Evolutionary conservation across 2,797 vertebrate species (phyloP).

Genomic region (Melanotaenia pygmaea): DNA sequence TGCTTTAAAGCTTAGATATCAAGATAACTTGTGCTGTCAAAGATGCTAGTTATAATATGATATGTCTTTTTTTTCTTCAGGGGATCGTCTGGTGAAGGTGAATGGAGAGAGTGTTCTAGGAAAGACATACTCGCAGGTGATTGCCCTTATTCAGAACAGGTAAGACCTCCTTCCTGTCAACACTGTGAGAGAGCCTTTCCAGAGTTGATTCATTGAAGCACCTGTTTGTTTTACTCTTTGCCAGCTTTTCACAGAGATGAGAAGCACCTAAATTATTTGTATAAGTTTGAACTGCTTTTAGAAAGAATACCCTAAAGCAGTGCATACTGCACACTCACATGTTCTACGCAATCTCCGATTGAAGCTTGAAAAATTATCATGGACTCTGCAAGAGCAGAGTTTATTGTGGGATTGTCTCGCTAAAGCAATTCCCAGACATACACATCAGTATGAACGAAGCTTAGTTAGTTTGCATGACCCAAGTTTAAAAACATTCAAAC

Average conservation of each 20-base stretch:
- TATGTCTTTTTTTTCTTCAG: slow-evolving; percentile 71
- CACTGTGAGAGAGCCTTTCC: neutral
- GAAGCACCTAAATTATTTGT: neutral
- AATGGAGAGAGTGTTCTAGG: slow-evolving; percentile 95
- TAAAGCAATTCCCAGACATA: neutral
- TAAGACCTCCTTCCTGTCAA: slow-evolving; percentile 63
- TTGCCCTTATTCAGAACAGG: slow-evolving; percentile 98
- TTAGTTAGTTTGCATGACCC: neutral
- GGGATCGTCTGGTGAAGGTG: slow-evolving; percentile 96
- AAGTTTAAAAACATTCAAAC: neutral
- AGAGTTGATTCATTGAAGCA: slow-evolving; percentile 13
- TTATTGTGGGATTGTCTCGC: neutral
- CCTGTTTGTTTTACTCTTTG: slow-evolving; percentile 22
- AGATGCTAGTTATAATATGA: neutral
- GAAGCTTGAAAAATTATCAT: neutral
- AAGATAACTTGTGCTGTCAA: neutral
- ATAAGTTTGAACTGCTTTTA: slow-evolving; percentile 6
- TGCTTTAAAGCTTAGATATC: neutral
- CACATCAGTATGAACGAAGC: neutral
- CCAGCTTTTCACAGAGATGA: neutral
- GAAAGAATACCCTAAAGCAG: slow-evolving; percentile 41
- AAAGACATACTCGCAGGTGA: slow-evolving; percentile 98
- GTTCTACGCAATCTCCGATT: neutral
- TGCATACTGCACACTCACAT: neutral
- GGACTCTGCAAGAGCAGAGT: neutral